A percentile compares a stretch with the other conserved stretches of the same genome.
Conservation (phyloP, 2,797 vertebrate species). For the Argyrosomus regius region DNA sequence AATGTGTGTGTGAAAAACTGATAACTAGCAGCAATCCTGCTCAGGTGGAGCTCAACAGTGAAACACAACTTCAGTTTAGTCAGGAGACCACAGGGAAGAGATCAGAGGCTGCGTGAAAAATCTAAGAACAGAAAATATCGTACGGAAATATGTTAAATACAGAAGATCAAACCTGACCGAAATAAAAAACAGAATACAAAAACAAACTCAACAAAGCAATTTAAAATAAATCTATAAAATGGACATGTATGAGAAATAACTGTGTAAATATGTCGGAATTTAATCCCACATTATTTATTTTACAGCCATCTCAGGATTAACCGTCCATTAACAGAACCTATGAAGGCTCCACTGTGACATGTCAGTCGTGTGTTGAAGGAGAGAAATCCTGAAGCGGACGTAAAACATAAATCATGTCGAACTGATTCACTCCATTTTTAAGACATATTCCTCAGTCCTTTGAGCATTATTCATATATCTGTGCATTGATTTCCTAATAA, state of each 20-base stretch:
- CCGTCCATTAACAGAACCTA: not conserved
- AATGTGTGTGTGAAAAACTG: slow-evolving; percentile 10
- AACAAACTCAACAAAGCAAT: not conserved
- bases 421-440: not conserved
- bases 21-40: not conserved
- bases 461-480: slow-evolving; percentile 14
- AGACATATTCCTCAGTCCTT: not conserved
- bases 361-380: not conserved
- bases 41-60: not conserved
- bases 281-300: not conserved
- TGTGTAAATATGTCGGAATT: not conserved
- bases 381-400: slow-evolving; percentile 6
- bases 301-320: not conserved
- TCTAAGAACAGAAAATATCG: not conserved
- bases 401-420: not conserved
- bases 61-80: not conserved
- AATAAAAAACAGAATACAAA: not conserved
- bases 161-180: slow-evolving; percentile 18
- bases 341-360: not conserved
- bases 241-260: not conserved
- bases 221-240: slow-evolving; percentile 13
- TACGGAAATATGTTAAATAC: not conserved
- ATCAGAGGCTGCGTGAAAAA: not conserved
- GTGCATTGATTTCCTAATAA: slow-evolving; percentile 19
- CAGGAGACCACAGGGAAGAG: not conserved